Base-by-base conservation (phyloP, 2,888 invertebrate species). In the Phorcus lineatus region DNA sequence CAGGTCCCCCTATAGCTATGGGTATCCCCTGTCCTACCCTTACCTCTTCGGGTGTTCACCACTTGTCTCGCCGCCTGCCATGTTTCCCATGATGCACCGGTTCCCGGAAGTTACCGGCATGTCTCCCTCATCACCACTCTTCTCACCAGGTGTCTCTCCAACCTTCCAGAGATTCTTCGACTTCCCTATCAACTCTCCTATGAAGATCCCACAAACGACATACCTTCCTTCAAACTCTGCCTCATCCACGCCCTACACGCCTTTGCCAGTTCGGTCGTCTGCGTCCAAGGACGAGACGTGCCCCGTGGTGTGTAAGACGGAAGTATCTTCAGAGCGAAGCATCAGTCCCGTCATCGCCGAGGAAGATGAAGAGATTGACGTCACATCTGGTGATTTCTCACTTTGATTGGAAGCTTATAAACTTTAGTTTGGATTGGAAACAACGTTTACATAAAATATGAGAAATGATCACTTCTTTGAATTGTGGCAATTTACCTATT, bases 311-410 rank as follows among this genome's bases (percentile, higher is more conserved):
- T 36, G 40, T n/a, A 70, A 70, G 40, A 17, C 19, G 19, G 70
- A 36, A 19, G 17, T 40, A 70, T 62, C 28, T 13, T 62, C 62
- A 13, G 70, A 36, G 19, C 28, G 40, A 36, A 70, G 70, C 70
- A 70, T 36, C 9, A 70, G 70, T 36, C 70, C 70, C 17, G 40
- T 70, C 11, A 17, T 31, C 7, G n/a, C 40, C 11, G 70, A 70
- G 36, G 70, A 70, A n/a, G 70, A 70, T 4, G 70, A 70, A 36
- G 70, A 70, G 36, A 70, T 70, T 70, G 70, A 70, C 40, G 70
- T 70, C 70, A 70, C 70, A 3, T 70, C 70, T 40, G 24, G 70
- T 70, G 22, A 4, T 19, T 3, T 7, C 19, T 57, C 19, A n/a
- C 1, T 57, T 7, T 57, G 24, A n/a, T 11, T 13, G 13, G 47